These are phyloP conservation scores for Burhinus bistriatus DNA, from an alignment of 2,113 vertebrate species.

Conservation along the genomic window DNA sequence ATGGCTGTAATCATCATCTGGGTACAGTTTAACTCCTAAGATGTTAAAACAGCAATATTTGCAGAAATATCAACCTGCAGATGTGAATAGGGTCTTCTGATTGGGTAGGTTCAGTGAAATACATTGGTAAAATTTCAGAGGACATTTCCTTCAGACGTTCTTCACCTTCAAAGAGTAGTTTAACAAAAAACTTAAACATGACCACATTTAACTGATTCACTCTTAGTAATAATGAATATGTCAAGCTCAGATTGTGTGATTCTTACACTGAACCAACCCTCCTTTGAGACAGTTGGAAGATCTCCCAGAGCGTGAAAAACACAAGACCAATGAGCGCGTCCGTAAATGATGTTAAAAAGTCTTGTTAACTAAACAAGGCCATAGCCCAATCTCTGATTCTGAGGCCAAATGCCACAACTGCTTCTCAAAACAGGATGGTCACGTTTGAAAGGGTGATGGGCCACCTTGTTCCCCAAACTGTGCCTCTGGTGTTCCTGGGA, in stretches of 20 bases:
- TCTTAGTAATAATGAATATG: neutral
- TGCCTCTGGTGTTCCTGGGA: neutral
- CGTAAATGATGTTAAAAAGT: neutral
- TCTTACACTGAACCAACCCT: neutral
- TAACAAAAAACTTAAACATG: neutral
- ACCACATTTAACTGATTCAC: neutral
- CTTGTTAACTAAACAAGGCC: neutral
- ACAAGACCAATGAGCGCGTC: rapidly evolving
- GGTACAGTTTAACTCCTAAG: neutral
- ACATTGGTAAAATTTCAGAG: neutral
- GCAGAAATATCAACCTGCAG: neutral
- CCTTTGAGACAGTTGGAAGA: neutral
- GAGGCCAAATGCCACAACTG: neutral
- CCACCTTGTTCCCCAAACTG: neutral
- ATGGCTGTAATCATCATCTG: neutral
- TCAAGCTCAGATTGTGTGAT: neutral
- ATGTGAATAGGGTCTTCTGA: neutral
- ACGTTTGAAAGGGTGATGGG: neutral
- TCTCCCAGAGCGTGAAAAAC: neutral
- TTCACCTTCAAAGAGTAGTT: neutral
- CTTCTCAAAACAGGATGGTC: neutral
- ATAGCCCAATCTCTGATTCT: neutral
- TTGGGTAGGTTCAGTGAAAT: neutral
- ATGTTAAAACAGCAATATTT: neutral
- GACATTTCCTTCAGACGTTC: neutral